Percentiles rank a stretch among this genome's conserved stretches.
Evolutionary conservation across 2,113 vertebrate genomes (phyloP).

Genomic region (Anarrhichthys ocellatus): DNA sequence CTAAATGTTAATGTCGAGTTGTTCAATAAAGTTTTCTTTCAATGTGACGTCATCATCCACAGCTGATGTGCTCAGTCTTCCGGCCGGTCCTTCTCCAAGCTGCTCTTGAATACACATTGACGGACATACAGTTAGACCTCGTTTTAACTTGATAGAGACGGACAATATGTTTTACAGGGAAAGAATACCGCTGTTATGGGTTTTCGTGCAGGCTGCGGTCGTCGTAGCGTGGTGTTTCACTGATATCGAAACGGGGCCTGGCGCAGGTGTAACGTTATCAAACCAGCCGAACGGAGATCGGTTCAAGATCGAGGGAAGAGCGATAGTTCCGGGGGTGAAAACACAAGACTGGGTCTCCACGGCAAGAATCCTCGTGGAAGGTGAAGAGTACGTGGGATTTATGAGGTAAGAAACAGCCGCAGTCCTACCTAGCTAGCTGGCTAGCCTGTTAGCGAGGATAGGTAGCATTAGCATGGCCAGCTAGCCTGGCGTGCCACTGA

Average conservation of each 20-base stretch:
- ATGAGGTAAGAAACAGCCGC: constrained; percentile 83
- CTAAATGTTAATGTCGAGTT: accelerated
- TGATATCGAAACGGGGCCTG: constrained; percentile 82
- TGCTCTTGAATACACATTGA: constrained; percentile 3
- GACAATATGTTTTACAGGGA: constrained; percentile 19
- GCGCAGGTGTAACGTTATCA: constrained; percentile 50
- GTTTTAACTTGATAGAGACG: not conserved
- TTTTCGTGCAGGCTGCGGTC: constrained; percentile 65
- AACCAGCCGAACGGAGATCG: constrained; percentile 84
- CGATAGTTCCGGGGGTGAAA: constrained; percentile 91
- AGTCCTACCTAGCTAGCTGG: not conserved
- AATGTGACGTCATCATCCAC: constrained; percentile 49
- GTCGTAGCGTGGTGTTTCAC: constrained; percentile 62
- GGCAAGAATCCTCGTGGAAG: constrained; percentile 91
- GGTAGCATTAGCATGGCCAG: constrained; percentile 46
- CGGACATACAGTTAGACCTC: not conserved
- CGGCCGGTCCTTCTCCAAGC: not conserved
- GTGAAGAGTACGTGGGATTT: constrained; percentile 94
- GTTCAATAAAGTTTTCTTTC: constrained; percentile 64
- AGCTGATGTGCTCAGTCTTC: constrained; percentile 54
- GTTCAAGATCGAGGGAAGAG: constrained; percentile 95
- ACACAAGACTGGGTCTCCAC: constrained; percentile 94
- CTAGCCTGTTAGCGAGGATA: constrained; percentile 27
- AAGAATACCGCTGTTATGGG: constrained; percentile 16
- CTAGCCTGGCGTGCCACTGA: not conserved